Conservation (phyloP, 2,888 invertebrate genomes). For the Petrolisthes manimaculis region DNA sequence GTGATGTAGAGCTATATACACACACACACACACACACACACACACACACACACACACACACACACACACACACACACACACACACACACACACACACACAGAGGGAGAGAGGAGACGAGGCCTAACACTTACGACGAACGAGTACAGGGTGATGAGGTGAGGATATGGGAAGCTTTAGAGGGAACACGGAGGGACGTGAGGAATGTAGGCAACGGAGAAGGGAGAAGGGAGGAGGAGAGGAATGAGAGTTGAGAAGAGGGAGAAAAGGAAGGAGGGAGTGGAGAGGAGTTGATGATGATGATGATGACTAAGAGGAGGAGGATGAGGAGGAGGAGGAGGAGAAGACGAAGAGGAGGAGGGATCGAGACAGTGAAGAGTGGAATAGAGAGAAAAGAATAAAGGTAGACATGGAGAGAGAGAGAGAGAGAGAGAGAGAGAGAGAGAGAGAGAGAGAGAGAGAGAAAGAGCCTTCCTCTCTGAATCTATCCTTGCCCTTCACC, state of each 20-base stretch:
- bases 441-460: constrained; percentile 4
- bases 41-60: too few relatives aligned
- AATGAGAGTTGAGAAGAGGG: not conserved
- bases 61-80: too few relatives aligned
- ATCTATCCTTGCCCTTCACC: too few relatives aligned
- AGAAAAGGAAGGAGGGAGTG: not conserved
- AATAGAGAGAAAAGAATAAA: not conserved
- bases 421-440: not conserved
- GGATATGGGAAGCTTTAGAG: not conserved
- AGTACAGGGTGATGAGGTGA: not conserved
- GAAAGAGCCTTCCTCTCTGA: too few relatives aligned
- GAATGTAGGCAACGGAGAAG: not conserved
- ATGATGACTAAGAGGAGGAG: not conserved
- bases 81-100: too few relatives aligned
- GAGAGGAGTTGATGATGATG: not conserved
- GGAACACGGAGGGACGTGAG: not conserved
- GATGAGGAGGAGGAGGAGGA: not conserved
- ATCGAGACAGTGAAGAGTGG: not conserved
- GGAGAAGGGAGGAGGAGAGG: not conserved
- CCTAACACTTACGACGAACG: too few relatives aligned
- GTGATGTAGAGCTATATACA: too few relatives aligned
- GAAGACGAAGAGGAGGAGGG: not conserved
- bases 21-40: too few relatives aligned
- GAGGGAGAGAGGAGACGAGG: too few relatives aligned
- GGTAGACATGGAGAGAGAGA: not conserved